Evolutionary conservation across 2,797 vertebrate species (phyloP).

Genomic region (Neosalanx taihuensis): DNA sequence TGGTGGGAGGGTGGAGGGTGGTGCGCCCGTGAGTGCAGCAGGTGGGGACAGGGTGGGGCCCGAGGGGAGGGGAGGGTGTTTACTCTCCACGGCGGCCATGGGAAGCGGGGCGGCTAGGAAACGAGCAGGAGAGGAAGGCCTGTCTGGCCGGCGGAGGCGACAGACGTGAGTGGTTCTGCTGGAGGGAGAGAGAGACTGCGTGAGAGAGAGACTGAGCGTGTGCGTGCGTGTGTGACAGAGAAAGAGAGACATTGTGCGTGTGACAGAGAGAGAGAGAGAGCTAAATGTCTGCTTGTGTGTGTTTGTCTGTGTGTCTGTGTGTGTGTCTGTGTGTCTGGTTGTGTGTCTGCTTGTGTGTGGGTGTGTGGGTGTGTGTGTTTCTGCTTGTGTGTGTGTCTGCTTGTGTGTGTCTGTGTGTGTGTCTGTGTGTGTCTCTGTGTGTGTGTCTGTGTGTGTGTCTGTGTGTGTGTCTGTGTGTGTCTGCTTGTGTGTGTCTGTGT

Average conservation of each 20-base stretch:
- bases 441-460: too few relatives aligned
- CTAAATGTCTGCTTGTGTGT: conserved; percentile 31
- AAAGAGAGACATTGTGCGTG: neutral
- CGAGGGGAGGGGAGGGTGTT: conserved; percentile 46
- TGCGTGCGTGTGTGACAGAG: neutral
- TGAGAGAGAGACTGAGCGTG: neutral
- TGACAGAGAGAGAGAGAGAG: neutral
- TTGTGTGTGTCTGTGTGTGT: neutral
- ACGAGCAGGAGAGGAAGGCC: conserved; percentile 57
- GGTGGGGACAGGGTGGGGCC: conserved; percentile 5
- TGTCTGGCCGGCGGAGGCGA: conserved; percentile 47
- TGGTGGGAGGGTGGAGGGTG: conserved; percentile 31
- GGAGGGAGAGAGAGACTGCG: conserved; percentile 30
- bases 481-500: too few relatives aligned
- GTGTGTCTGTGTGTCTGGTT: neutral
- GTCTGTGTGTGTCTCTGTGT: too few relatives aligned
- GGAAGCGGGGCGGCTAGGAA: conserved; percentile 55
- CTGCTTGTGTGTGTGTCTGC: conserved; percentile 29
- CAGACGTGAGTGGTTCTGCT: conserved; percentile 35
- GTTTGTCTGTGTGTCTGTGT: conserved; percentile 35
- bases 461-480: too few relatives aligned
- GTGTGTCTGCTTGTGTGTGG: conserved; percentile 1
- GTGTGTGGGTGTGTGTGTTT: conserved; percentile 52
- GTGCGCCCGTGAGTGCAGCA: conserved; percentile 19
- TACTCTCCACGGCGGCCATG: conserved; percentile 62